Evolutionary conservation across 2,888 invertebrate genomes (phyloP).

Genomic region (Desoria tigrina): DNA sequence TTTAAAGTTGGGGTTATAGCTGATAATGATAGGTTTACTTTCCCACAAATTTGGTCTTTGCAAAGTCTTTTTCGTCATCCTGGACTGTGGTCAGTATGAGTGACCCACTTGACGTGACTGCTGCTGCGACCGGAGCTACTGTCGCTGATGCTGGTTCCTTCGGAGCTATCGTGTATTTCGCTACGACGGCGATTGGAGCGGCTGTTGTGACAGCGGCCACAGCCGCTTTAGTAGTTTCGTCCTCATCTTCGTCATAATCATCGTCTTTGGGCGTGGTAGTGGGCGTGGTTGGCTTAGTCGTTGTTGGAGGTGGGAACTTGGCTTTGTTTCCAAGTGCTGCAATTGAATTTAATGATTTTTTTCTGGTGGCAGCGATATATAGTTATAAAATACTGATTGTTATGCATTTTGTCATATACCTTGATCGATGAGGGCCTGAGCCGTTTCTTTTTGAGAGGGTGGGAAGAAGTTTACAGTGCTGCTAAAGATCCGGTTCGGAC

Average conservation of each 20-base stretch:
- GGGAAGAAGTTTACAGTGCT: conserved; percentile 36
- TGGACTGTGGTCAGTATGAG: background rate
- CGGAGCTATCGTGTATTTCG: background rate
- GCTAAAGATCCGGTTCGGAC: background rate
- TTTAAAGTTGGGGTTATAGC: no score
- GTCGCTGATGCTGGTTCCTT: background rate
- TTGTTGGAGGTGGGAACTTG: conserved; percentile 28
- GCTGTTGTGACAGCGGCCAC: background rate
- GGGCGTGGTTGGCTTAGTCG: conserved; percentile 28
- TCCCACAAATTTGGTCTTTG: background rate
- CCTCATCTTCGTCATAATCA: conserved; percentile 30
- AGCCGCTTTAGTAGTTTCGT: conserved; percentile 27
- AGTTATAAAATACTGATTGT: no score
- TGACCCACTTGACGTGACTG: conserved; percentile 1
- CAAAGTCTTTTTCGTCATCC: background rate
- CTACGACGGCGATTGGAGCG: background rate
- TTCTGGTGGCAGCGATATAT: no score
- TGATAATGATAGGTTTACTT: no score
- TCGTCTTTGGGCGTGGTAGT: conserved; percentile 27
- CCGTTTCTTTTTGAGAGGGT: conserved; percentile 27
- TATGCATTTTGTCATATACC: no score
- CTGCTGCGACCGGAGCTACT: background rate
- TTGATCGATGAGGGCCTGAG: conserved; percentile 29
- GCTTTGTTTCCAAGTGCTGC: conserved; percentile 22
- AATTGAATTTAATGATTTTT: no score